Evolutionary conservation across 2,113 vertebrate genomes (phyloP).

Genomic region (Bubo blakistoni): DNA sequence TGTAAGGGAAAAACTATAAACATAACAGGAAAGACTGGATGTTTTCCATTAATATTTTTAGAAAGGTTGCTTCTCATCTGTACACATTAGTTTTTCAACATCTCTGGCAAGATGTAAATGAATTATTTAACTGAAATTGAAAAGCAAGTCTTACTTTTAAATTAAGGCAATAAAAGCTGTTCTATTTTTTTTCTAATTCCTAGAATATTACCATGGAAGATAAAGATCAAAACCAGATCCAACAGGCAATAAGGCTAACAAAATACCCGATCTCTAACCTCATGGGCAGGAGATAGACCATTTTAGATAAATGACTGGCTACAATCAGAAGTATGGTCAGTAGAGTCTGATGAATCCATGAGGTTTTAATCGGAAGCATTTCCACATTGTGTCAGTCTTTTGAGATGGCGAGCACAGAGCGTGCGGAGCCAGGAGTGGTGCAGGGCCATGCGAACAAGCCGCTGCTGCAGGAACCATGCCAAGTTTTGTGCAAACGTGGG

Average conservation of each 20-base stretch:
- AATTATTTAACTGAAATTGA: conserved; percentile 43
- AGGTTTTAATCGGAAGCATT: neutral
- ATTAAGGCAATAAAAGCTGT: conserved; percentile 40
- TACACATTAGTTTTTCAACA: conserved; percentile 28
- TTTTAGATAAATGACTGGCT: neutral
- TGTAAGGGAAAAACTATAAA: conserved; percentile 43
- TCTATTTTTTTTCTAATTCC: neutral
- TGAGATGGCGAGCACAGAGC: neutral
- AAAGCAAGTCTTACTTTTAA: conserved; percentile 34
- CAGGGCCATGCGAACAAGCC: neutral
- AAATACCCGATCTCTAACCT: neutral
- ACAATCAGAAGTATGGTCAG: neutral
- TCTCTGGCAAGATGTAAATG: conserved; percentile 22
- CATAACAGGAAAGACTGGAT: conserved; percentile 62
- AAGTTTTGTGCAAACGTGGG: neutral
- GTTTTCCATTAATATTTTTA: conserved; percentile 59
- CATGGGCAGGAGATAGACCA: neutral
- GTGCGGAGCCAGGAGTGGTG: neutral
- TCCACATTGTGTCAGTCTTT: neutral
- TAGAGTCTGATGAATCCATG: neutral
- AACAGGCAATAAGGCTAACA: neutral
- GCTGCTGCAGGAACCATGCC: neutral
- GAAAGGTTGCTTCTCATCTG: conserved; percentile 44
- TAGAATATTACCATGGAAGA: neutral
- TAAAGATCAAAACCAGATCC: conserved; percentile 16